phyloP scores from a whole-genome alignment of 2,113 vertebrate genomes.

The Ciconia boyciana region DNA sequence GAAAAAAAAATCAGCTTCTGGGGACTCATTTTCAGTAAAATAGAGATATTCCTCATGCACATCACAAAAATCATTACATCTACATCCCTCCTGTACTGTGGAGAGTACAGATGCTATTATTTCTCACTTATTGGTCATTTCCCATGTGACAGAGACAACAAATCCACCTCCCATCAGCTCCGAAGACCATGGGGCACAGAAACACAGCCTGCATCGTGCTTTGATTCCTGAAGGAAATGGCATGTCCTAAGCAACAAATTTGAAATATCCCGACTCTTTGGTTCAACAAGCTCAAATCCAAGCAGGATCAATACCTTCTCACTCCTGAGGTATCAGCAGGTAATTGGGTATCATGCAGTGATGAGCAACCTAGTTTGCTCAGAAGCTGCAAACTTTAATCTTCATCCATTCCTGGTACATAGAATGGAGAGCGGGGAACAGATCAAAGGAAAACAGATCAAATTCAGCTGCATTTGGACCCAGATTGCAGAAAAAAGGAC shows the following conservation, averaged over 20 bases:
- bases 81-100: background rate
- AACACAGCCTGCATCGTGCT: background rate
- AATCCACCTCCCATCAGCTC: background rate
- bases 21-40: background rate
- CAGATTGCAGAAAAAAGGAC: slow-evolving; percentile 33
- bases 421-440: slow-evolving; percentile 36
- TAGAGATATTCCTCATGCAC: background rate
- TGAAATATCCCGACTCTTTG: background rate
- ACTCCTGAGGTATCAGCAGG: slow-evolving; percentile 45
- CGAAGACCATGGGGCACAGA: background rate
- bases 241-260: background rate
- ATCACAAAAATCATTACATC: background rate
- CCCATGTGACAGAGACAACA: background rate
- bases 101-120: background rate
- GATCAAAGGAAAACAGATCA: slow-evolving; percentile 55
- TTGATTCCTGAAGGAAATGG: background rate
- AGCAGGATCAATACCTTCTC: slow-evolving; percentile 50
- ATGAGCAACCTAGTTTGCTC: slow-evolving; percentile 56
- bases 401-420: slow-evolving; percentile 18
- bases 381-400: slow-evolving; percentile 63
- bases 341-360: slow-evolving; percentile 49
- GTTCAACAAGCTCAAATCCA: slow-evolving; percentile 48
- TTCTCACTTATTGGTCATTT: background rate
- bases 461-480: slow-evolving; percentile 35
- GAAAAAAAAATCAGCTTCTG: background rate